Percentiles rank a stretch among this genome's conserved stretches.
Evolutionary conservation across 2,113 vertebrate genomes (phyloP).

Genomic region (Stercorarius parasiticus): DNA sequence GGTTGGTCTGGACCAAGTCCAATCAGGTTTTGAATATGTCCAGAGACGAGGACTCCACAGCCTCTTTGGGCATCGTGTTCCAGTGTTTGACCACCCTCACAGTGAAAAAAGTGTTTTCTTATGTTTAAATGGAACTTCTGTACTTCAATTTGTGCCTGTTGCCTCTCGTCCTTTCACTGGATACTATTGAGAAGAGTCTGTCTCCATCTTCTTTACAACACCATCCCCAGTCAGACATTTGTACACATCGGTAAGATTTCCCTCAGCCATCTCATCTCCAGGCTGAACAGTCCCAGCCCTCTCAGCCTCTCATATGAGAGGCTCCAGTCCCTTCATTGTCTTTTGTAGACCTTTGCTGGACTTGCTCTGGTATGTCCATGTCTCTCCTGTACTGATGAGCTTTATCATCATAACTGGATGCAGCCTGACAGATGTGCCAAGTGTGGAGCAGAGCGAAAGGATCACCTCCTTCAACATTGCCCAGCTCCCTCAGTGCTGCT

Average conservation of each 20-base stretch:
- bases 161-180: not conserved
- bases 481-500: not conserved
- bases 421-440: not conserved
- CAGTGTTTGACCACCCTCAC: not conserved
- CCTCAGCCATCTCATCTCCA: not conserved
- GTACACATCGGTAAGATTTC: not conserved
- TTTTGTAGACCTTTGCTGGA: not conserved
- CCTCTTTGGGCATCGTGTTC: not conserved
- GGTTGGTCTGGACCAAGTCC: not conserved
- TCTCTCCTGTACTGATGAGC: not conserved
- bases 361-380: not conserved
- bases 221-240: not conserved
- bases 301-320: not conserved
- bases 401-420: not conserved
- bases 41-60: not conserved
- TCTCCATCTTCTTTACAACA: not conserved
- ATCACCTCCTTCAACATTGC: not conserved
- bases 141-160: not conserved
- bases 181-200: not conserved
- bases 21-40: not conserved
- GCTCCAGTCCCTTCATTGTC: not conserved
- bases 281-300: not conserved
- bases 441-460: not conserved
- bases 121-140: not conserved
- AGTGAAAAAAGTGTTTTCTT: not conserved